phyloP scores from a whole-genome alignment of 1,140 invertebrate species.

The Aphidius ervi region DNA sequence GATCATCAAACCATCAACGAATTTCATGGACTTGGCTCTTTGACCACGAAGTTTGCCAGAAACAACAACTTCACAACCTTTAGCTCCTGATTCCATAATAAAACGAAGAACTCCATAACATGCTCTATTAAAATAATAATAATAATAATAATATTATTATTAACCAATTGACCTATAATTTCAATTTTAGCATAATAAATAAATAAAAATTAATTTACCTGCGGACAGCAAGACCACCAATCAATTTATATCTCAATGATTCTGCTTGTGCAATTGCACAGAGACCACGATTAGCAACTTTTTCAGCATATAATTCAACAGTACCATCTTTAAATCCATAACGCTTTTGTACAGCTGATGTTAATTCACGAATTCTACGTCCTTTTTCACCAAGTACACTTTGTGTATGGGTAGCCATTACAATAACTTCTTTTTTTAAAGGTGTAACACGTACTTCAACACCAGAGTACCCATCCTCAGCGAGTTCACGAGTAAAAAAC shows the following conservation, averaged over 20 bases:
- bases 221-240: conserved; percentile 87
- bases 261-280: conserved; percentile 99
- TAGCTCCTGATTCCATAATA: conserved; percentile 98
- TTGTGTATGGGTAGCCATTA: conserved; percentile 98
- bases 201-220: conserved; percentile 51
- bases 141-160: background rate
- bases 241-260: conserved; percentile 96
- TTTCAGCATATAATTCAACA: conserved; percentile 96
- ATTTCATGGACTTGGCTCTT: conserved; percentile 99
- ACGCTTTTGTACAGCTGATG: conserved; percentile 96
- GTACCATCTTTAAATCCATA: conserved; percentile 93
- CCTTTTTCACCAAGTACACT: conserved; percentile 96
- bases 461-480: conserved; percentile 99
- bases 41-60: conserved; percentile 98
- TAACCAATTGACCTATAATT: no score
- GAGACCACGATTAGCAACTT: conserved; percentile 94
- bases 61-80: conserved; percentile 97
- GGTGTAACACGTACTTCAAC: conserved; percentile 96
- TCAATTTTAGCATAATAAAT: background rate
- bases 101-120: conserved; percentile 99
- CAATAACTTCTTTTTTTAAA: conserved; percentile 81
- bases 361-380: conserved; percentile 90
- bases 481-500: conserved; percentile 96
- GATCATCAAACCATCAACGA: conserved; percentile 99
- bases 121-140: conserved; percentile 60